Conservation (phyloP, 2,113 vertebrate species). For the Cyanoderma ruficeps region DNA sequence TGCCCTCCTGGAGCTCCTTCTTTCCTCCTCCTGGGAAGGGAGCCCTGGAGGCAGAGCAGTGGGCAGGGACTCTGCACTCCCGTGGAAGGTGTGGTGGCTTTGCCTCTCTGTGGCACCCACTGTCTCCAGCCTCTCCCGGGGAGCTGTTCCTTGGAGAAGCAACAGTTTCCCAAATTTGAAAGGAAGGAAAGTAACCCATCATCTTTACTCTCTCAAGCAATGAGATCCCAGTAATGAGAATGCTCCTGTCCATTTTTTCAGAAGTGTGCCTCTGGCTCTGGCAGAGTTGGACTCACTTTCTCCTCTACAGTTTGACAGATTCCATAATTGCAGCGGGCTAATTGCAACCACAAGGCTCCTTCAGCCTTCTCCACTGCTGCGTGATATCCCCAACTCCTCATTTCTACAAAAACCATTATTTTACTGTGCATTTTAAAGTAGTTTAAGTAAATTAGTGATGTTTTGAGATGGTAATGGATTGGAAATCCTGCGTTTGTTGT, state of each 20-base stretch:
- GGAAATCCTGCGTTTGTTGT: neutral
- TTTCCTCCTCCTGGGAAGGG: neutral
- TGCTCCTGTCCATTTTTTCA: neutral
- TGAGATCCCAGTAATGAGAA: neutral
- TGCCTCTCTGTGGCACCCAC: neutral
- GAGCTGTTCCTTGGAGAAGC: neutral
- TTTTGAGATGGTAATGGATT: neutral
- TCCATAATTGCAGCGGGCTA: neutral
- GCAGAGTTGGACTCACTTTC: neutral
- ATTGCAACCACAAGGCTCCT: neutral
- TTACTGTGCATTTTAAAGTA: neutral
- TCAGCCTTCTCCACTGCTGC: neutral
- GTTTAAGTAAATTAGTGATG: neutral
- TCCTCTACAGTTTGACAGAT: neutral
- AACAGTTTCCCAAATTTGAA: neutral
- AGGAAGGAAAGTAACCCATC: neutral
- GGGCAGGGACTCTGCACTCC: fast-evolving
- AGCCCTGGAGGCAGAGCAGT: neutral
- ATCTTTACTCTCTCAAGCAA: neutral
- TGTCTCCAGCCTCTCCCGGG: neutral
- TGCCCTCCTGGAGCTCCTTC: neutral
- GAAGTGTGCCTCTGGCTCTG: fast-evolving
- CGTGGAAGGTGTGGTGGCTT: neutral
- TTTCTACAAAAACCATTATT: neutral
- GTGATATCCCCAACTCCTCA: neutral